These are phyloP conservation scores for Turritopsis rubra DNA, from an alignment of 30 jellyfish, hydroid and myxozoan species.

Conservation along the genomic window DNA sequence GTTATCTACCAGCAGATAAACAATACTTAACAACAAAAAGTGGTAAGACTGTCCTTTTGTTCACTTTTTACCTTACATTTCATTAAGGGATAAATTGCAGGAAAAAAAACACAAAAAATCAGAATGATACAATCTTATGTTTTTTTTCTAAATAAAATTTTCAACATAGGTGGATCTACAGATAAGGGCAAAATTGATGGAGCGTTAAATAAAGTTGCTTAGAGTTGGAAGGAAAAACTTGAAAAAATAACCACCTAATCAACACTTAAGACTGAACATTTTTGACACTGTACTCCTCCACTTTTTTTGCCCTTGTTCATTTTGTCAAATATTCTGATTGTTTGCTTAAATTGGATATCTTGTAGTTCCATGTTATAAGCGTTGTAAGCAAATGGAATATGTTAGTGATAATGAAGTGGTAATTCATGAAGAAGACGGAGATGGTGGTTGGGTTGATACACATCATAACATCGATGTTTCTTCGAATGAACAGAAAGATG, in stretches of 20 bases:
- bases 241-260: no score
- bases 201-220: no score
- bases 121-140: neutral
- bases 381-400: constrained; percentile 91
- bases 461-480: constrained; percentile 70
- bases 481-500: constrained; percentile 54
- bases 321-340: no score
- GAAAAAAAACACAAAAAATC: neutral
- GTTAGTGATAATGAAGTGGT: constrained; percentile 72
- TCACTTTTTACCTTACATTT: no score
- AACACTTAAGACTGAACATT: no score
- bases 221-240: no score
- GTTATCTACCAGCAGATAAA: constrained; percentile 85
- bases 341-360: no score
- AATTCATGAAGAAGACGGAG: constrained; percentile 75
- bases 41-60: constrained; percentile 53
- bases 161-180: no score
- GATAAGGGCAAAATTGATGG: no score
- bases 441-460: constrained; percentile 99
- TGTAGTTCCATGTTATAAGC: constrained; percentile 91
- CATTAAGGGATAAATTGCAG: neutral
- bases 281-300: no score
- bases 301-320: no score
- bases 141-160: no score
- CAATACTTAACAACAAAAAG: constrained; percentile 85